Evolutionary conservation across 2,888 invertebrate genomes (phyloP).

Genomic region (Galerucella calmariensis): DNA sequence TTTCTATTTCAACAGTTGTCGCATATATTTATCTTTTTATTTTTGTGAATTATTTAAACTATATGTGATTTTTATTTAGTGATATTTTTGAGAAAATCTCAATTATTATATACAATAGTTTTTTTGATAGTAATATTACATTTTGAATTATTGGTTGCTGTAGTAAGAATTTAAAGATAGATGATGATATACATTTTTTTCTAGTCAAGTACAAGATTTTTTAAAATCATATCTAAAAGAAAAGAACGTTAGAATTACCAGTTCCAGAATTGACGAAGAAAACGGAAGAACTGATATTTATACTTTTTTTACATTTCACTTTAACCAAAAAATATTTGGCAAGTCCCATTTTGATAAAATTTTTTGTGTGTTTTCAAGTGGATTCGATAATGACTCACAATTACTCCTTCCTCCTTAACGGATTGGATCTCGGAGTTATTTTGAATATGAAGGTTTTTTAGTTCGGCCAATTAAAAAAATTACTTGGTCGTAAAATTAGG

Average conservation of each 20-base stretch:
- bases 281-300: conserved; percentile 15
- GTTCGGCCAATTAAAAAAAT: too few relatives aligned
- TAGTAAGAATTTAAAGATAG: conserved; percentile 1
- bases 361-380: too few relatives aligned
- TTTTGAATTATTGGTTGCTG: conserved; percentile 1
- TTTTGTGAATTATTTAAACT: conserved; percentile 2
- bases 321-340: too few relatives aligned
- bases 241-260: conserved; percentile 7
- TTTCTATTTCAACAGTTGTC: background rate
- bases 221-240: conserved; percentile 18
- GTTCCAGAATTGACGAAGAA: background rate
- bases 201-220: conserved; percentile 28
- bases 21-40: conserved; percentile 1
- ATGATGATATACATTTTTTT: conserved; percentile 21
- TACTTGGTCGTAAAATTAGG: too few relatives aligned
- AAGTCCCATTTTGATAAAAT: too few relatives aligned
- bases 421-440: too few relatives aligned
- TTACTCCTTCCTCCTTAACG: too few relatives aligned
- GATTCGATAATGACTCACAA: too few relatives aligned
- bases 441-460: too few relatives aligned
- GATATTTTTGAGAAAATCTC: conserved; percentile 18
- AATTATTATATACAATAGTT: conserved; percentile 11
- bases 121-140: background rate
- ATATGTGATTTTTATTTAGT: conserved; percentile 28
- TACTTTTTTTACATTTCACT: background rate